Conservation (phyloP, 2,888 invertebrate genomes). For the Aplocera efformata region DNA sequence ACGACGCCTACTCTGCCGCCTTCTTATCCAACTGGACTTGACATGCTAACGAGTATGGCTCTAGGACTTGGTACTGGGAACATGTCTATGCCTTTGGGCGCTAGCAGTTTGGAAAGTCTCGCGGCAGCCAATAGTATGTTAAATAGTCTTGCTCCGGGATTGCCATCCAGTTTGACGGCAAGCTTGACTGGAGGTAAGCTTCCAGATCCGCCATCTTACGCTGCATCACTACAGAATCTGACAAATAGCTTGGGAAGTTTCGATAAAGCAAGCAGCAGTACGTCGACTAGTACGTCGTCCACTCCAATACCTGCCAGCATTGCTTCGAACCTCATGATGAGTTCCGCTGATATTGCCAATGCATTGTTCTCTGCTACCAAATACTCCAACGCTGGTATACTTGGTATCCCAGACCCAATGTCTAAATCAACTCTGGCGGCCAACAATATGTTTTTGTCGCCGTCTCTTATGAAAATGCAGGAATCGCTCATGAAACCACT, state of each 20-base stretch:
- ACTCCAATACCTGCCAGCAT: constrained; percentile 76
- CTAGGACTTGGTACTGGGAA: constrained; percentile 67
- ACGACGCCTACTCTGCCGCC: constrained; percentile 75
- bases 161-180: constrained; percentile 65
- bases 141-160: constrained; percentile 61
- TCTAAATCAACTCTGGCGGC: constrained; percentile 87
- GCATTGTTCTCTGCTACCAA: constrained; percentile 84
- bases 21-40: constrained; percentile 69
- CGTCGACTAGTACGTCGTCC: constrained; percentile 73
- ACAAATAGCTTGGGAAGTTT: constrained; percentile 63
- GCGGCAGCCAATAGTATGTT: constrained; percentile 76
- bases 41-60: constrained; percentile 77
- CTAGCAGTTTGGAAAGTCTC: constrained; percentile 67
- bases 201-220: constrained; percentile 71
- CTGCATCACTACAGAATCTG: constrained; percentile 67
- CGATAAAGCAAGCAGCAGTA: constrained; percentile 70
- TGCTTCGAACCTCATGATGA: constrained; percentile 82
- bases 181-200: constrained; percentile 65
- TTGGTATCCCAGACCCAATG: constrained; percentile 87
- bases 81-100: constrained; percentile 64
- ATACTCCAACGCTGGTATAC: constrained; percentile 81
- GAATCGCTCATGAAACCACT: constrained; percentile 82
- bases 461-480: constrained; percentile 87
- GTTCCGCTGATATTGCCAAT: constrained; percentile 83
- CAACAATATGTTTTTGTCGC: constrained; percentile 89